phyloP scores from a whole-genome alignment of 2,797 vertebrate species.

The Rhinoraja longicauda region DNA sequence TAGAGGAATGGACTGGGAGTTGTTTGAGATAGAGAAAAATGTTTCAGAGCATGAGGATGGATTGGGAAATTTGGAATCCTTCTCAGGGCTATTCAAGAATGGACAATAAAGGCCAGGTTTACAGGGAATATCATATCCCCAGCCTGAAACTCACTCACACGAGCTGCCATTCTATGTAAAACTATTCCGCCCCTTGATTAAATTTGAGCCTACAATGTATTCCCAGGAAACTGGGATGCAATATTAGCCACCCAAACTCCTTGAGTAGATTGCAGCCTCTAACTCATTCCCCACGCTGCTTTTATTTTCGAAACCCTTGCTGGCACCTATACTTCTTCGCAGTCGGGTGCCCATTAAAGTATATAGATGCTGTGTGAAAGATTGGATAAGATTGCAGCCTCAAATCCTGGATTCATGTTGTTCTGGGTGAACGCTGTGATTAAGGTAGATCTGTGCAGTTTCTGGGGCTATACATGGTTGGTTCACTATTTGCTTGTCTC shows the following conservation, averaged over 20 bases:
- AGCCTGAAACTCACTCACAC: not conserved
- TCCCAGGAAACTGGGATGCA: not conserved
- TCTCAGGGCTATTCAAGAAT: too few relatives aligned
- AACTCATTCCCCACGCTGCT: not conserved
- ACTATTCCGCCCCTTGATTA: not conserved
- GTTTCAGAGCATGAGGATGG: not conserved
- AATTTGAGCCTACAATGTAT: not conserved
- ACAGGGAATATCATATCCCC: not conserved
- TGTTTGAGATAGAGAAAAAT: not conserved
- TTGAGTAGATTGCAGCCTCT: not conserved
- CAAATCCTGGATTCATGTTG: not conserved
- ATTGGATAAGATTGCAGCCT: not conserved
- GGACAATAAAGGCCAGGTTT: too few relatives aligned
- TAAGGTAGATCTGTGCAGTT: not conserved
- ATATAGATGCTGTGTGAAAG: not conserved
- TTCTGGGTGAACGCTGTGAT: not conserved
- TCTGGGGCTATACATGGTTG: not conserved
- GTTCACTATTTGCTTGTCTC: slow-evolving; percentile 6
- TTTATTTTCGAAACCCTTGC: not conserved
- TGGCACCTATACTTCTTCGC: not conserved
- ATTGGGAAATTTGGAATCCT: not conserved
- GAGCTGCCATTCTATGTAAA: not conserved
- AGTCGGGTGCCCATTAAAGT: not conserved
- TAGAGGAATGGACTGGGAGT: not conserved
- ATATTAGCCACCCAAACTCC: not conserved